Evolutionary conservation across 2,888 invertebrate genomes (phyloP).

Genomic region (Dolichomitus sp.): DNA sequence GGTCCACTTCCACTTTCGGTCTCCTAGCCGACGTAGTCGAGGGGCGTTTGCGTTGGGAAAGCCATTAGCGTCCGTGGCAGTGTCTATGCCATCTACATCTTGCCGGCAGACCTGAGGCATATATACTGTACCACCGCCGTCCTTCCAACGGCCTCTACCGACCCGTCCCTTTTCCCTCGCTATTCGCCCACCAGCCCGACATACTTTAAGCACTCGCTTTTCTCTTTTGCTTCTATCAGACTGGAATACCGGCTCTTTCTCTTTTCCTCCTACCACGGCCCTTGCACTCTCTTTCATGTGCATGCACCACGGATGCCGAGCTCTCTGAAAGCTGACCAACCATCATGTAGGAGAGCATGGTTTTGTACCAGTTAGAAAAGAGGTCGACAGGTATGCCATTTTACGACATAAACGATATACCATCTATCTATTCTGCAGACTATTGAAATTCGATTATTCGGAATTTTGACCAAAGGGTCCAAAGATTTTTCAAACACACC

Average conservation of each 20-base stretch:
- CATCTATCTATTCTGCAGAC: too few species aligned
- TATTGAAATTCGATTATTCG: background rate
- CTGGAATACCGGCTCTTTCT: slow-evolving; percentile 25
- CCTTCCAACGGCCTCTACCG: slow-evolving; percentile 8
- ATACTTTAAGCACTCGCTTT: slow-evolving; percentile 29
- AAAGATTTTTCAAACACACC: background rate
- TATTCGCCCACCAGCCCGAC: slow-evolving; percentile 12
- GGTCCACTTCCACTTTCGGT: slow-evolving; percentile 52
- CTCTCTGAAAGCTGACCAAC: slow-evolving; percentile 25
- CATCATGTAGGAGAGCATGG: slow-evolving; percentile 13
- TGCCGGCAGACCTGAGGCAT: slow-evolving; percentile 18
- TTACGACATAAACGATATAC: background rate
- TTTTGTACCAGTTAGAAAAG: slow-evolving; percentile 7
- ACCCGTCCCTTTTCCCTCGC: slow-evolving; percentile 27
- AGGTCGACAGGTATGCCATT: slow-evolving; percentile 1
- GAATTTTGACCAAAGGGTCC: background rate
- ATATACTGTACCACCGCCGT: slow-evolving; percentile 8
- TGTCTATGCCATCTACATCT: slow-evolving; percentile 38
- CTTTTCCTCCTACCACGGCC: background rate
- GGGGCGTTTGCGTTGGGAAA: slow-evolving; percentile 72
- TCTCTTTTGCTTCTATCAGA: slow-evolving; percentile 16
- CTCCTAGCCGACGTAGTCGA: slow-evolving; percentile 24
- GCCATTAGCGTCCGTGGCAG: slow-evolving; percentile 74
- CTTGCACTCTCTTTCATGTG: slow-evolving; percentile 25
- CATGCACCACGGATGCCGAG: slow-evolving; percentile 3